phyloP scores from a whole-genome alignment of 2,113 vertebrate species.

The Phoenicopterus ruber region DNA sequence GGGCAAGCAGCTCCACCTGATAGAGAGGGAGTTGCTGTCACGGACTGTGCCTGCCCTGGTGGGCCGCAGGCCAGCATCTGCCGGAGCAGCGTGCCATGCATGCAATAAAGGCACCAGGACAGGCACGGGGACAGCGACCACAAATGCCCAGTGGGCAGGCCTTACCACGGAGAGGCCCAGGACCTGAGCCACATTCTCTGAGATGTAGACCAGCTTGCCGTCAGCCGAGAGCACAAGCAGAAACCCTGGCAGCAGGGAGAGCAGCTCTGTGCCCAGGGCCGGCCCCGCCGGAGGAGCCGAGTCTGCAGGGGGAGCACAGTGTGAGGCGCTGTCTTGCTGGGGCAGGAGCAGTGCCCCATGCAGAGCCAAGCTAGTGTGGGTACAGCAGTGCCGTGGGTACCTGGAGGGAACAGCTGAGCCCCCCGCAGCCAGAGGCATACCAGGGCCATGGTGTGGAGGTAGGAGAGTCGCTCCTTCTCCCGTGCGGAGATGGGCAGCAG shows the following conservation, averaged over 20 bases:
- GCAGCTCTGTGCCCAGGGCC: conserved; percentile 24
- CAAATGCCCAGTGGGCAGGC: background rate
- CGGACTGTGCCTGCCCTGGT: background rate
- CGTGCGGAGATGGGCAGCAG: conserved; percentile 75
- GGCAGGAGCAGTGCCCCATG: background rate
- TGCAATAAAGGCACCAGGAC: background rate
- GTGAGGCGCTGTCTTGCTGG: background rate
- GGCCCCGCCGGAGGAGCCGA: background rate
- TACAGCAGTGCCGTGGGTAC: background rate
- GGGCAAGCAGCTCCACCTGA: conserved; percentile 62
- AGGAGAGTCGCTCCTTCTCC: conserved; percentile 83
- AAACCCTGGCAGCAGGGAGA: conserved; percentile 80
- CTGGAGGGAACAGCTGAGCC: conserved; percentile 60
- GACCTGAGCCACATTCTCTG: conserved; percentile 80
- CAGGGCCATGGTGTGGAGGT: conserved; percentile 86
- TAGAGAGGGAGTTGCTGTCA: background rate
- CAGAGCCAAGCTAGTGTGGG: accelerated
- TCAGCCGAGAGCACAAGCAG: conserved; percentile 71
- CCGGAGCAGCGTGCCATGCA: accelerated
- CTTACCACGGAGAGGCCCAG: conserved; percentile 83
- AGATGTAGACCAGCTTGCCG: conserved; percentile 80
- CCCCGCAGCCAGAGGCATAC: conserved; percentile 81
- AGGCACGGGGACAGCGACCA: background rate
- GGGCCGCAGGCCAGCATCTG: background rate
- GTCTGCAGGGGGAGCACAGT: background rate